phyloP scores from a whole-genome alignment of 2,113 vertebrate genomes.

The Hemicordylus capensis region DNA sequence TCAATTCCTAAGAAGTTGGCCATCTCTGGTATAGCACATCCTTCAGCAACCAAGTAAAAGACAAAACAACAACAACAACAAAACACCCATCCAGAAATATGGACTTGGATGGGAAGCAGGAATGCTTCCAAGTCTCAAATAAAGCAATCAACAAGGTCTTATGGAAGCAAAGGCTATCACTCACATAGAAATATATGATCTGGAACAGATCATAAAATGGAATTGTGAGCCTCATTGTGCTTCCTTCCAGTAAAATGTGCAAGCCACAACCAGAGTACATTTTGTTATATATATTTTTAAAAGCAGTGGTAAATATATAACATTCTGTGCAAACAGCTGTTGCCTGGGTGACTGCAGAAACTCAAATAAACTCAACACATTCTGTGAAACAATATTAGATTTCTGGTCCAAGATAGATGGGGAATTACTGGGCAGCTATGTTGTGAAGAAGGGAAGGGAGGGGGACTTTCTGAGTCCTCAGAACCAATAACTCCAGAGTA shows the following conservation, averaged over 20 bases:
- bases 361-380: neutral
- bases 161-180: neutral
- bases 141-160: neutral
- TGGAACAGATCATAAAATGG: neutral
- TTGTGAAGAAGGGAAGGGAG: neutral
- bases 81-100: too few relatives aligned
- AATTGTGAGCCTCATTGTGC: neutral
- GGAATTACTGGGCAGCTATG: constrained; percentile 27
- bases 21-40: neutral
- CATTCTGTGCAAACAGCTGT: constrained; percentile 6
- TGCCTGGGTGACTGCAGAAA: constrained; percentile 45
- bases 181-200: neutral
- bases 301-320: constrained; percentile 9
- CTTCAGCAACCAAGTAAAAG: neutral
- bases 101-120: too few relatives aligned
- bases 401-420: constrained; percentile 36
- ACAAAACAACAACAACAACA: too few relatives aligned
- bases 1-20: neutral
- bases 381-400: constrained; percentile 11
- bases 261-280: neutral
- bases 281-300: constrained; percentile 5
- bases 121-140: neutral
- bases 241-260: constrained; percentile 1
- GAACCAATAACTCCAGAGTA: neutral
- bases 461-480: rapidly evolving